phyloP scores from a whole-genome alignment of 2,888 invertebrate genomes.

The Anthophora plumipes region DNA sequence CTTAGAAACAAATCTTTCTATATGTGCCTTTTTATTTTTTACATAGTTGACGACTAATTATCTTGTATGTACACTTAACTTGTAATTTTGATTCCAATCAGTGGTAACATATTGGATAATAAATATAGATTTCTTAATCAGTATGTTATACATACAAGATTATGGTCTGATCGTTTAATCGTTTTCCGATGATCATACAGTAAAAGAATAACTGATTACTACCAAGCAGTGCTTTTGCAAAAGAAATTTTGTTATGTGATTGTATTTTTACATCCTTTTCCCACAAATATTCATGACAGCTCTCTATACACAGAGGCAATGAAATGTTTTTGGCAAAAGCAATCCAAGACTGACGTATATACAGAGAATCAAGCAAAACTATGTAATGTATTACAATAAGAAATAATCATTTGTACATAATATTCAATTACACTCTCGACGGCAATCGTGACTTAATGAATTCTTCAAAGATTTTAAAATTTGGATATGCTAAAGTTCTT shows the following conservation, averaged over 20 bases:
- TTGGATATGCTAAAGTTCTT: slow-evolving; percentile 75
- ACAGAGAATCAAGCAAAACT: slow-evolving; percentile 82
- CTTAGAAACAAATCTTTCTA: slow-evolving; percentile 59
- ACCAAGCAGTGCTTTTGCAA: slow-evolving; percentile 74
- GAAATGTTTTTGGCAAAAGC: slow-evolving; percentile 80
- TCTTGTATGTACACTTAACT: slow-evolving; percentile 51
- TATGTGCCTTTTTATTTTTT: slow-evolving; percentile 64
- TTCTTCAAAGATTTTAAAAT: slow-evolving; percentile 83
- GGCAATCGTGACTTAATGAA: slow-evolving; percentile 83
- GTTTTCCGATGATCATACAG: slow-evolving; percentile 38
- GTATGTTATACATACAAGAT: slow-evolving; percentile 34
- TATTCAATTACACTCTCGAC: slow-evolving; percentile 82
- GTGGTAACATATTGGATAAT: slow-evolving; percentile 28
- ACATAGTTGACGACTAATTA: slow-evolving; percentile 53
- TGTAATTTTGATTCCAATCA: slow-evolving; percentile 48
- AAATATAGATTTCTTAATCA: slow-evolving; percentile 41
- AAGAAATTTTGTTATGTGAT: slow-evolving; percentile 61
- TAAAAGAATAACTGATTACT: slow-evolving; percentile 51
- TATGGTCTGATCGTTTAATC: slow-evolving; percentile 42
- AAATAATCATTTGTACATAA: slow-evolving; percentile 84
- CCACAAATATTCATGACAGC: slow-evolving; percentile 66
- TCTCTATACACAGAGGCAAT: slow-evolving; percentile 69
- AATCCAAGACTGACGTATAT: slow-evolving; percentile 84
- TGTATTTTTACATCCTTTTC: slow-evolving; percentile 67
- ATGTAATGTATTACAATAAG: slow-evolving; percentile 83